Percentiles rank a stretch among this genome's conserved stretches.
phyloP scores from a whole-genome alignment of 1,140 invertebrate species.

The Elysia chlorotica region DNA sequence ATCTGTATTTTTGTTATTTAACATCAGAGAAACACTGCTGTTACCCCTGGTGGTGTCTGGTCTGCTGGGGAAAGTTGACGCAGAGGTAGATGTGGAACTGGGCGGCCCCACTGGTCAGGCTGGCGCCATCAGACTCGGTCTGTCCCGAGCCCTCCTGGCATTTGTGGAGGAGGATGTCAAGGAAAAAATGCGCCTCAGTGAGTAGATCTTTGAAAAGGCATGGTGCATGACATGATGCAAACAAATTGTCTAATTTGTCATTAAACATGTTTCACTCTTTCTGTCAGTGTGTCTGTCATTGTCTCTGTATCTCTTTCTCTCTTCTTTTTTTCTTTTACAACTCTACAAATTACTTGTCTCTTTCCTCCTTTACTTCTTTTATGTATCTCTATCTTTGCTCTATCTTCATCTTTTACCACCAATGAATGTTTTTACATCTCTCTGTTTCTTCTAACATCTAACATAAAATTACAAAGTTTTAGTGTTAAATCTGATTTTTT shows the following conservation, averaged over 20 bases:
- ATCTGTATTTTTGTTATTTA: constrained; percentile 1
- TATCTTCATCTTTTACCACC: background rate
- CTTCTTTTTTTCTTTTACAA: background rate
- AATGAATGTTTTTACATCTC: background rate
- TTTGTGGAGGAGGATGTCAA: constrained; percentile 79
- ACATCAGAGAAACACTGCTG: constrained; percentile 70
- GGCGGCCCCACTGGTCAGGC: constrained; percentile 76
- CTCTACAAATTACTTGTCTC: background rate
- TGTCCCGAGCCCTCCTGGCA: constrained; percentile 76
- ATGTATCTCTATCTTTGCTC: too few relatives aligned
- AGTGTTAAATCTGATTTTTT: background rate
- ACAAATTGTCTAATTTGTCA: too few relatives aligned
- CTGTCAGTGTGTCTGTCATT: too few relatives aligned
- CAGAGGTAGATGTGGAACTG: constrained; percentile 76
- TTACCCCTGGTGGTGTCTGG: constrained; percentile 84
- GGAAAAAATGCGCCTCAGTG: constrained; percentile 86
- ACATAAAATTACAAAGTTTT: background rate
- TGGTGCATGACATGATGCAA: background rate
- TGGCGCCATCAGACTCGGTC: constrained; percentile 84
- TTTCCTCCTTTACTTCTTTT: background rate
- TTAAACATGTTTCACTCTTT: too few relatives aligned
- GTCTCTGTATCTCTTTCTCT: background rate
- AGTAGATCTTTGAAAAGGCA: constrained; percentile 34
- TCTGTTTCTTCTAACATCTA: background rate
- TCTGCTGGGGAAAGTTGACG: constrained; percentile 79